Base-by-base conservation (phyloP, 1,140 invertebrate genomes). In the Polypedilum pembai region DNA sequence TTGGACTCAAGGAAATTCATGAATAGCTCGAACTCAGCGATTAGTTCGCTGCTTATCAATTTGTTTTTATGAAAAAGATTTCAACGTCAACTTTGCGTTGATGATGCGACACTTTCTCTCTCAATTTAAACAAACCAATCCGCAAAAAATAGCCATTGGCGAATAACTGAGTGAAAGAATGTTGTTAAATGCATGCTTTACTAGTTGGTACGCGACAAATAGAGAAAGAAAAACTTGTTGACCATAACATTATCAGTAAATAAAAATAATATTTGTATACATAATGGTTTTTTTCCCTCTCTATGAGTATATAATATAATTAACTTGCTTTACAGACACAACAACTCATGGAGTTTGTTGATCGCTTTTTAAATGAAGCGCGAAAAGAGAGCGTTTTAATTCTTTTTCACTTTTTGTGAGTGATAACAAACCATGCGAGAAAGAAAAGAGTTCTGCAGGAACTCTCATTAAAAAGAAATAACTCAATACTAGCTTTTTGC, bases 361-460 rank as follows among this genome's bases (percentile, higher is more conserved):
- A 69, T 69, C 65, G 65, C 65, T 20, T 69, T 18, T 69, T 69
- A 20, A 69, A 69, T 69, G 65, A 69, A 18, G 65, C 65, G 65
- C 65, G 65, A 20, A 69, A 69, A 69, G 20, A 69, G 65, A 69
- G 65, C 45, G 41, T 45, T 45, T 15, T 10, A 45, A 56, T 56
- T 56, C 45, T 56, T 56, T n/a, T 12, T n/a, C n/a, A n/a, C n/a
- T 56, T 56, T 56, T 56, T 56, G n/a, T 56, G 12, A 56, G 45
- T 56, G 45, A 56, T 56, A 56, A 56, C n/a, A n/a, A 56, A 12
- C 12, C 12, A 12, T n/a, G 45, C n/a, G 12, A n/a, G 45, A 56
- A n/a, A n/a, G n/a, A 56, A 56, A 56, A n/a, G 12, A n/a, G 12
- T 56, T 12, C 4, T 56, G 45, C 45, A 56, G 45, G 45, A 56